Conservation (phyloP, 1,140 invertebrate species). For the Schlechtendalia chinensis region DNA sequence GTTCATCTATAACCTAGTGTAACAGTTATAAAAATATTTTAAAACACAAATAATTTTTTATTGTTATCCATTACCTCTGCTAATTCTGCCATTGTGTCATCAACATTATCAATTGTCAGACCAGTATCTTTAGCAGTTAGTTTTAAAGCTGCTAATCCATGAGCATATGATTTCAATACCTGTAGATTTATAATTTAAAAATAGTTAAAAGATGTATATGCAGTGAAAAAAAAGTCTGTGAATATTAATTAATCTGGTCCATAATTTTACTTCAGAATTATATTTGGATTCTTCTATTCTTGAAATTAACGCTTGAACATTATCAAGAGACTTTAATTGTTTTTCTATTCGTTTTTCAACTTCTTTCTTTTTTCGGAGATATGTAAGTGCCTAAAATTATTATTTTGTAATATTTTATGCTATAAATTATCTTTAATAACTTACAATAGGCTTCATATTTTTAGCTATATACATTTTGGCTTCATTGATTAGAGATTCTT, state of each 20-base stretch:
- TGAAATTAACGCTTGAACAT: slow-evolving; percentile 38
- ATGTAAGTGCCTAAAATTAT: slow-evolving; percentile 28
- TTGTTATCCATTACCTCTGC: slow-evolving; percentile 15
- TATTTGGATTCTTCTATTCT: slow-evolving; percentile 48
- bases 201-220: not conserved
- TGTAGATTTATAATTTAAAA: not conserved
- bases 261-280: slow-evolving; percentile 31
- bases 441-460: slow-evolving; percentile 49
- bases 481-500: slow-evolving; percentile 36
- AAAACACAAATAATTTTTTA: not conserved
- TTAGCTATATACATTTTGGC: slow-evolving; percentile 38
- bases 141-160: slow-evolving; percentile 43
- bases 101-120: slow-evolving; percentile 45
- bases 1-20: slow-evolving; percentile 28
- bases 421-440: not conserved
- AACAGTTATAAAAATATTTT: not conserved
- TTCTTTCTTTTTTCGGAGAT: slow-evolving; percentile 39
- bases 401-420: not conserved
- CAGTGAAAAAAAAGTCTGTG: not conserved
- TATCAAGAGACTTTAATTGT: slow-evolving; percentile 33
- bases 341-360: slow-evolving; percentile 43
- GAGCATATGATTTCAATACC: slow-evolving; percentile 30
- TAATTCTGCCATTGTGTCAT: slow-evolving; percentile 47
- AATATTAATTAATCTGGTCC: not conserved
- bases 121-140: slow-evolving; percentile 32